Evolutionary conservation across 92 coral and sea anemone species (phyloP).

Genomic region (Virgularia gustaviana): DNA sequence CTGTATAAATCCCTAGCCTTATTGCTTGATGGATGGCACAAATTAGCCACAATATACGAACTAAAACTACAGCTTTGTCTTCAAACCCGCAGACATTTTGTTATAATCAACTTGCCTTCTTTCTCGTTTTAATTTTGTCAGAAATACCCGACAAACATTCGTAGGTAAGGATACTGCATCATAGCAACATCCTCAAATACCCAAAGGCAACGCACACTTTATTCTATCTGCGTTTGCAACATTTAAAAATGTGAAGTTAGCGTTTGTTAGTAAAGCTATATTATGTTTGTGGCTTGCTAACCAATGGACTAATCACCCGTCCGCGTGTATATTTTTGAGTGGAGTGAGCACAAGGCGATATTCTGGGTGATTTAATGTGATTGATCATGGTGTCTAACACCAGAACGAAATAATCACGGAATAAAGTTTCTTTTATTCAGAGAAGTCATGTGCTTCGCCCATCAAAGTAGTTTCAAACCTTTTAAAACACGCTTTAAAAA

Average conservation of each 20-base stretch:
- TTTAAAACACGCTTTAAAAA: slow-evolving; percentile 1
- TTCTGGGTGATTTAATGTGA: neutral
- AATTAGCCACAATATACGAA: no score
- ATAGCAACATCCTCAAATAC: slow-evolving; percentile 3
- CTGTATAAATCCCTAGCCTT: neutral
- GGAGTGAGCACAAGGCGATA: neutral
- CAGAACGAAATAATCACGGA: no score
- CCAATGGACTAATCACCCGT: neutral
- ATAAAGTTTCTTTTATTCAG: no score
- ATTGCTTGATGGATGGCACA: no score
- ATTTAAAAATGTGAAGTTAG: no score
- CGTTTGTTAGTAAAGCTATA: no score
- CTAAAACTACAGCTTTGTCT: no score
- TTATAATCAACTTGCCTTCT: neutral
- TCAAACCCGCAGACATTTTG: no score
- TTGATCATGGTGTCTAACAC: no score
- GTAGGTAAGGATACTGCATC: neutral
- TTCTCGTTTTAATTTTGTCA: neutral
- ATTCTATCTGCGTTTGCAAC: neutral
- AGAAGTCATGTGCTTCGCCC: neutral
- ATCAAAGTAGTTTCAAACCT: neutral
- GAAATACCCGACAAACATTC: neutral
- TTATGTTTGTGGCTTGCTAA: neutral
- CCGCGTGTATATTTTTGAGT: no score
- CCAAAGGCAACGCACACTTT: neutral